Base-by-base conservation (phyloP, 2,888 invertebrate genomes). In the Hoplodrina blanda region DNA sequence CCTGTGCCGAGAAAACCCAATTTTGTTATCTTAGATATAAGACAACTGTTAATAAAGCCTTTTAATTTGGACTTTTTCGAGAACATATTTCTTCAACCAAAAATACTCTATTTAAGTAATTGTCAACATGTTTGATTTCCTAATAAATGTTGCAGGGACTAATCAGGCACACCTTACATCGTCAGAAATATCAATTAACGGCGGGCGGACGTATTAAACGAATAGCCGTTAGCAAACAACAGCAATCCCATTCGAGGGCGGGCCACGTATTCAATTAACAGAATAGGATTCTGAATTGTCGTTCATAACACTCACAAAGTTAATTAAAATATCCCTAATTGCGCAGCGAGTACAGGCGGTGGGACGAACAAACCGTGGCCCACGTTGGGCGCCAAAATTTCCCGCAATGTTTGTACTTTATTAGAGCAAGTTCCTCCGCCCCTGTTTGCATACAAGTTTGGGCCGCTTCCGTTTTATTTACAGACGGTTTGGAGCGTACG, bases 371-470 rank as follows among this genome's bases (percentile, higher is more conserved):
- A 83, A 80, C 76, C 76, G 62, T 66, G 75, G 56, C 76, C 83
- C 84, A 69, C 62, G 83, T 82, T 85, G 87, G 86, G 87, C 85
- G 88, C 87, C 87, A 87, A 80, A 75, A 73, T 82, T 77, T 81
- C 81, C 91, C 92, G 86, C 93, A 92, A 89, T 94, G 93, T 95
- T 94, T 95, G 93, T 88, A 89, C 91, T 93, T 93, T 94, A 94
- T 95, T 94, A 93, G 92, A 88, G 88, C 86, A 92, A 94, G 90
- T 93, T 93, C 84, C 89, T 83, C 88, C 88, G 79, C 84, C 87
- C 85, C 85, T 91, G 93, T 95, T 94, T 92, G 92, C 92, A 86
- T 86, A 87, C 85, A 87, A 86, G 85, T 87, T 86, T 82, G 81
- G 78, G 78, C 70, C 66, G 78, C 80, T 79, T 77, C 77, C 77